Percentiles rank a stretch among this genome's conserved stretches.
These are phyloP conservation scores for Heliothis subflexa DNA, from an alignment of 1,140 invertebrate genomes.

Conservation along the genomic window DNA sequence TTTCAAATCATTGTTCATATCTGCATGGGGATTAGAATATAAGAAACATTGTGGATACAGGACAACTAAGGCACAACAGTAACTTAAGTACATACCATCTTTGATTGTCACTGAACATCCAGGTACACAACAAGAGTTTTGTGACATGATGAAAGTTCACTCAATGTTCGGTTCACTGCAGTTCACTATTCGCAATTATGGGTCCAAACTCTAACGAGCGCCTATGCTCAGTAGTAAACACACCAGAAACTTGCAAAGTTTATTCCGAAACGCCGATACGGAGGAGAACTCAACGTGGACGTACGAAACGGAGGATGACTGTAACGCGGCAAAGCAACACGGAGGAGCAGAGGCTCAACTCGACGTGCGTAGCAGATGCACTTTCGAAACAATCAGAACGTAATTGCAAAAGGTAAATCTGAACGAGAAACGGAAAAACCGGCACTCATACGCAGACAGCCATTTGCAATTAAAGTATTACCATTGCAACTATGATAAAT, in stretches of 20 bases:
- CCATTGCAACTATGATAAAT: constrained; percentile 7
- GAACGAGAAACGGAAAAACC: not conserved
- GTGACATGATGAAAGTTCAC: too few relatives aligned
- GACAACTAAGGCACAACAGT: too few relatives aligned
- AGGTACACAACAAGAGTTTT: too few relatives aligned
- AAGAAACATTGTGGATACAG: too few relatives aligned
- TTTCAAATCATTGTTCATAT: too few relatives aligned
- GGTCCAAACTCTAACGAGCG: too few relatives aligned
- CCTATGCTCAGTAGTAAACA: too few relatives aligned
- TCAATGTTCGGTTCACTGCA: too few relatives aligned
- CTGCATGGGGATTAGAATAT: too few relatives aligned
- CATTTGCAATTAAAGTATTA: constrained; percentile 13
- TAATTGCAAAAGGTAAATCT: constrained; percentile 12
- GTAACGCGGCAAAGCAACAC: constrained; percentile 8
- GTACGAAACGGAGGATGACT: constrained; percentile 8
- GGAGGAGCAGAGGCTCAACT: constrained; percentile 9
- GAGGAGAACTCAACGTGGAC: constrained; percentile 12
- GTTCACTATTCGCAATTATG: too few relatives aligned
- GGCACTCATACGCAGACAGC: constrained; percentile 7
- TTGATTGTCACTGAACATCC: too few relatives aligned
- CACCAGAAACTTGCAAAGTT: not conserved
- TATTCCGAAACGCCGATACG: constrained; percentile 7
- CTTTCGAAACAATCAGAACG: constrained; percentile 5
- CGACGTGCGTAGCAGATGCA: constrained; percentile 4
- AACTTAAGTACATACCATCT: too few relatives aligned